phyloP scores from a whole-genome alignment of 1,140 invertebrate genomes.

The Hirudo medicinalis region DNA sequence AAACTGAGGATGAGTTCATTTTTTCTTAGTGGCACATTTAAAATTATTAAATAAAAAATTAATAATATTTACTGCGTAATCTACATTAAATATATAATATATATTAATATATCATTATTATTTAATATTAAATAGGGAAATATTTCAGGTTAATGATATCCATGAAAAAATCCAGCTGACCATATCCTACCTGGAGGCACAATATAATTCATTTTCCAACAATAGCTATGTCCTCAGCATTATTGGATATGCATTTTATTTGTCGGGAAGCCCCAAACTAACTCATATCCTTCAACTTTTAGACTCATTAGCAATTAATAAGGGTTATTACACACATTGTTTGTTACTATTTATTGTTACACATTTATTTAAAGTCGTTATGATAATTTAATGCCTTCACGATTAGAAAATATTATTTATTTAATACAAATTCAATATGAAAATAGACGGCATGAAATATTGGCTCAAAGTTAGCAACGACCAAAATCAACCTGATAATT shows the following conservation, averaged over 20 bases:
- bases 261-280: constrained; percentile 57
- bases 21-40: too few relatives aligned
- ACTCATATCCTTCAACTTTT: constrained; percentile 54
- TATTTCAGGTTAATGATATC: background rate
- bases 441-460: constrained; percentile 32
- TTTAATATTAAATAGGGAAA: background rate
- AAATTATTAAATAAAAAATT: too few relatives aligned
- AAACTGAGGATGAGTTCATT: constrained; percentile 23
- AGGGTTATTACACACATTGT: constrained; percentile 32
- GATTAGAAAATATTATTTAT: background rate
- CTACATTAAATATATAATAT: too few relatives aligned
- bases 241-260: constrained; percentile 35
- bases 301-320: constrained; percentile 45
- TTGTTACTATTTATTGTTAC: too few relatives aligned
- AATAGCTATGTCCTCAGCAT: constrained; percentile 18
- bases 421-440: constrained; percentile 25
- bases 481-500: constrained; percentile 19
- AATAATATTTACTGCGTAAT: too few relatives aligned
- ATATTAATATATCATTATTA: too few relatives aligned
- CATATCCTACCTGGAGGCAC: constrained; percentile 1
- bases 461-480: constrained; percentile 20
- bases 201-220: background rate
- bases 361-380: too few relatives aligned
- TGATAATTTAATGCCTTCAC: background rate
- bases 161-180: background rate